Evolutionary conservation across 2,888 invertebrate genomes (phyloP).

Genomic region (Cerastis rubricosa): DNA sequence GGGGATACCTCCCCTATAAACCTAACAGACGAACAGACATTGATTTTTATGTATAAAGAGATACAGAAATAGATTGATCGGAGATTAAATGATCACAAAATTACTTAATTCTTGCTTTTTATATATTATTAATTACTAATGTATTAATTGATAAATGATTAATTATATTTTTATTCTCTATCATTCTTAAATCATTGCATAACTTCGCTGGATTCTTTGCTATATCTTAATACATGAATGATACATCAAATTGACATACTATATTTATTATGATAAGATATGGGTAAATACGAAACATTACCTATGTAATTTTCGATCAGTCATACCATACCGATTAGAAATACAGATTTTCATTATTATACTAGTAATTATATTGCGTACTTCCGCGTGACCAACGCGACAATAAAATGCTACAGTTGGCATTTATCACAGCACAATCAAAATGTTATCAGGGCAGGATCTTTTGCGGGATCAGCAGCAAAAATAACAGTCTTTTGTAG

Average conservation of each 20-base stretch:
- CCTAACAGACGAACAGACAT: no score
- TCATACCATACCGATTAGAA: neutral
- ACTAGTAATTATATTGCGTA: no score
- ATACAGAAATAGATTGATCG: neutral
- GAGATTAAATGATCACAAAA: neutral
- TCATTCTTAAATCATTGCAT: conserved; percentile 5
- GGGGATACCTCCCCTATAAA: no score
- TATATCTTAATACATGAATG: conserved; percentile 16
- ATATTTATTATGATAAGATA: neutral
- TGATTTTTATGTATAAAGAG: no score
- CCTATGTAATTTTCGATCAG: no score
- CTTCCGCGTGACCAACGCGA: no score
- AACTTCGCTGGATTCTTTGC: conserved; percentile 1
- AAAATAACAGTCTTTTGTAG: neutral
- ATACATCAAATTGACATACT: conserved; percentile 1
- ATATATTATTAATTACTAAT: no score
- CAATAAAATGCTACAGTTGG: no score
- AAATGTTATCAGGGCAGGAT: neutral
- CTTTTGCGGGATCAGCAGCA: neutral
- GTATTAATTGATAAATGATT: no score
- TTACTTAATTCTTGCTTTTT: neutral
- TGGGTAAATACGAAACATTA: neutral
- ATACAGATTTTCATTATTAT: neutral
- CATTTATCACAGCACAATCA: neutral
- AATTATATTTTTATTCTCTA: no score